Conservation (phyloP, 2,113 vertebrate species). For the Athene noctua region DNA sequence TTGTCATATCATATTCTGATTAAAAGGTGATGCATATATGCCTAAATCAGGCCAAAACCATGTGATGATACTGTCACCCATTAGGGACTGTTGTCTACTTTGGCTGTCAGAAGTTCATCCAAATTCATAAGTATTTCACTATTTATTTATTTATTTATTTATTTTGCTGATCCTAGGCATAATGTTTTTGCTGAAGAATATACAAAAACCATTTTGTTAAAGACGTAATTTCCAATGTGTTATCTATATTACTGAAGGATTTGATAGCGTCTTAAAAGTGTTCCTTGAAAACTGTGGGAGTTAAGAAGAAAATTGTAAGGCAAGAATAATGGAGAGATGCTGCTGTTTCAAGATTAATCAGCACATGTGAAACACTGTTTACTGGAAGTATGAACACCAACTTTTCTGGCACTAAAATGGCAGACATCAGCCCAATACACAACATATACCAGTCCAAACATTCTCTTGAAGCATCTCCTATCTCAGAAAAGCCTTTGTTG, state of each 20-base stretch:
- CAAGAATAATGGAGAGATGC: background rate
- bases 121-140: background rate
- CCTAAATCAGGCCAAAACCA: background rate
- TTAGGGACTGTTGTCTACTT: background rate
- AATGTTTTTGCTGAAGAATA: background rate
- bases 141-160: background rate
- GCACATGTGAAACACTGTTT: background rate
- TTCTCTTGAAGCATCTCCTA: background rate
- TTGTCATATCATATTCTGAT: background rate
- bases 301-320: background rate
- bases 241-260: background rate
- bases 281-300: background rate
- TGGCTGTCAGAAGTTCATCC: background rate
- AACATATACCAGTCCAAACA: background rate
- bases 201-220: background rate
- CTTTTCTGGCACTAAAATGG: background rate
- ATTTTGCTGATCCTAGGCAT: background rate
- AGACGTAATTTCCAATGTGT: background rate
- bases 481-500: background rate
- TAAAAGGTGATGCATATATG: background rate
- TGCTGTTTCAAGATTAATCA: background rate
- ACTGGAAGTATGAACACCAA: background rate
- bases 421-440: background rate
- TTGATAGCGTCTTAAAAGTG: background rate
- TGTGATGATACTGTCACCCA: background rate